Evolutionary conservation across 2,888 invertebrate genomes (phyloP).

Genomic region (Entomobrya proxima): DNA sequence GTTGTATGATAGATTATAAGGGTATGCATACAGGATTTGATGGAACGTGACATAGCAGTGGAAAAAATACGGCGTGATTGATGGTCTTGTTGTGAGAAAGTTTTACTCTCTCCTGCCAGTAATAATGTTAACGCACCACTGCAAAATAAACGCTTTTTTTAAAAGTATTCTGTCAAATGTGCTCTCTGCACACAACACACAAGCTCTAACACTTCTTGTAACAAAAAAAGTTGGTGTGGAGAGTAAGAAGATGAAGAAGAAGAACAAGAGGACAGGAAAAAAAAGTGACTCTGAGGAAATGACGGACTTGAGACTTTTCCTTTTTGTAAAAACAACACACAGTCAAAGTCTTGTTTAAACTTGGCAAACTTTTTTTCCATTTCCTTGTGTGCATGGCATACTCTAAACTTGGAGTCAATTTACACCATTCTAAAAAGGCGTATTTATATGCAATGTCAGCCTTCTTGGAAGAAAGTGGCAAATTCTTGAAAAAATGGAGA

Average conservation of each 20-base stretch:
- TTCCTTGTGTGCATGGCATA: too few species aligned
- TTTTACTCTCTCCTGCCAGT: slow-evolving; percentile 49
- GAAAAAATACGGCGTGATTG: slow-evolving; percentile 72
- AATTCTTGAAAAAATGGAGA: too few species aligned
- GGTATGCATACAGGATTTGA: slow-evolving; percentile 64
- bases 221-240: too few species aligned
- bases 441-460: too few species aligned
- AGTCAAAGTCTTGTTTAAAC: not conserved
- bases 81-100: slow-evolving; percentile 70
- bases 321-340: slow-evolving; percentile 21
- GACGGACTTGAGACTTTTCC: slow-evolving; percentile 50
- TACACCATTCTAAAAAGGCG: too few species aligned
- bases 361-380: slow-evolving; percentile 1
- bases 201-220: not conserved
- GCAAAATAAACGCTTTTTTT: slow-evolving; percentile 10
- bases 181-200: too few species aligned
- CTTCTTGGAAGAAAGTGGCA: too few species aligned
- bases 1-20: not conserved
- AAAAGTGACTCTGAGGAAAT: not conserved
- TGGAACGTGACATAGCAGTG: slow-evolving; percentile 72
- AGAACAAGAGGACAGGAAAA: too few species aligned
- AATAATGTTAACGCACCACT: slow-evolving; percentile 59
- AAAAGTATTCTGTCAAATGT: too few species aligned
- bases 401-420: too few species aligned
- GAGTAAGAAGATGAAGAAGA: too few species aligned